phyloP scores from a whole-genome alignment of 2,888 invertebrate species.

The Dynastes maya region DNA sequence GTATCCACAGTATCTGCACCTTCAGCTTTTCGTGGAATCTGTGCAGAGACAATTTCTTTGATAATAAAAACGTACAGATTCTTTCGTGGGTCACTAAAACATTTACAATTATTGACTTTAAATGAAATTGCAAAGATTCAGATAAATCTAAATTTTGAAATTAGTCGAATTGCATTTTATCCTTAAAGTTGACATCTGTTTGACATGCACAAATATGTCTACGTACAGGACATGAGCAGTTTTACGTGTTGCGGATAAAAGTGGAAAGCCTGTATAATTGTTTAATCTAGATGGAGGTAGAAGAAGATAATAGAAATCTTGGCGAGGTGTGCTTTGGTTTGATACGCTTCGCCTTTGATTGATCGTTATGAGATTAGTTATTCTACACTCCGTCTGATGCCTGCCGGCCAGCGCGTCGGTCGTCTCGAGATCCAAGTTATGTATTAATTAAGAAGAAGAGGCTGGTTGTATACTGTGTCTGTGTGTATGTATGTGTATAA shows the following conservation, averaged over 20 bases:
- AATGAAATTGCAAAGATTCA: no score
- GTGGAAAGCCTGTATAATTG: neutral
- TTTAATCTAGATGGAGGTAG: neutral
- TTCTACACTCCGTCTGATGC: neutral
- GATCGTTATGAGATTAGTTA: conserved; percentile 13
- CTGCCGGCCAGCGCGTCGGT: neutral
- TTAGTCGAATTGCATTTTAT: no score
- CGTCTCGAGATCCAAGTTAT: neutral
- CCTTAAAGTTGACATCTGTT: no score
- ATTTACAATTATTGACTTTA: no score
- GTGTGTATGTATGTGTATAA: neutral
- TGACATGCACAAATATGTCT: no score
- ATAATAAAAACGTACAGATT: no score
- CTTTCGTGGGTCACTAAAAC: no score
- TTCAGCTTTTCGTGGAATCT: no score
- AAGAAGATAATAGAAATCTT: conserved; percentile 22
- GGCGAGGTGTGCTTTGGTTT: conserved; percentile 20
- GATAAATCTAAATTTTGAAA: no score
- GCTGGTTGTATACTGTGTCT: no score
- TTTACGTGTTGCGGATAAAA: neutral
- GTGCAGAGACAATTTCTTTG: no score
- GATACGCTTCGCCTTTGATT: conserved; percentile 23
- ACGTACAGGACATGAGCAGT: neutral
- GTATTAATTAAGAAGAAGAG: conserved; percentile 12
- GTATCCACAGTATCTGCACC: no score